Evolutionary conservation across 2,797 vertebrate species (phyloP).

Genomic region (Eupleurogrammus muticus): DNA sequence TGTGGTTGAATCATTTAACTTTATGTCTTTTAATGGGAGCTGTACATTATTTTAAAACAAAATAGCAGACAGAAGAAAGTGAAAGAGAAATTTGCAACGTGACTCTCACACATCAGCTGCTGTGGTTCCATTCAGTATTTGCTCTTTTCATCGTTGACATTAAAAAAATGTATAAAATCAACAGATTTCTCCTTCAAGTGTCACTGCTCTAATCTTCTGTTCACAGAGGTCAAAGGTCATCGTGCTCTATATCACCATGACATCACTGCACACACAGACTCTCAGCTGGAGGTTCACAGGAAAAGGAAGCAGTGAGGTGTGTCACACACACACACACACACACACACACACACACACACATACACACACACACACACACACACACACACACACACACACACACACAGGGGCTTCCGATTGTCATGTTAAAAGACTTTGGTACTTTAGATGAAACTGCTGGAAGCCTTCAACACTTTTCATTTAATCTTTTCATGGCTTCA

Average conservation of each 20-base stretch:
- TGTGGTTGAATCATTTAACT: too few relatives aligned
- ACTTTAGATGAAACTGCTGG: conserved; percentile 17
- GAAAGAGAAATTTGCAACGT: too few relatives aligned
- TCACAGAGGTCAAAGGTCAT: conserved; percentile 57
- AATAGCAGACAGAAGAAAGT: too few relatives aligned
- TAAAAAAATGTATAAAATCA: neutral
- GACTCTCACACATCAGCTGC: too few relatives aligned
- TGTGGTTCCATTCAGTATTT: too few relatives aligned
- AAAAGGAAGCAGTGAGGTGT: conserved; percentile 75
- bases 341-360: conserved; percentile 28
- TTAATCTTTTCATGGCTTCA: conserved; percentile 7
- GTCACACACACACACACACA: conserved; percentile 29
- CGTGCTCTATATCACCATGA: conserved; percentile 30
- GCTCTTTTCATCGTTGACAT: too few relatives aligned
- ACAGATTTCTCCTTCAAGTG: neutral
- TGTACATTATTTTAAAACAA: too few relatives aligned
- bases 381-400: conserved; percentile 49
- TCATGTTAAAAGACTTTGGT: conserved; percentile 71
- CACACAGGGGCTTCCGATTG: conserved; percentile 56
- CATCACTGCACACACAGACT: conserved; percentile 20
- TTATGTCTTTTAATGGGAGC: too few relatives aligned
- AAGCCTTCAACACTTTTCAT: conserved; percentile 13
- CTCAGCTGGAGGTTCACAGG: conserved; percentile 41
- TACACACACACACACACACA: conserved; percentile 28
- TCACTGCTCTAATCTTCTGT: conserved; percentile 1